Percentiles rank a stretch among this genome's conserved stretches.
These are phyloP conservation scores for Mycalesis mineus DNA, from an alignment of 2,888 invertebrate genomes.

Conservation along the genomic window DNA sequence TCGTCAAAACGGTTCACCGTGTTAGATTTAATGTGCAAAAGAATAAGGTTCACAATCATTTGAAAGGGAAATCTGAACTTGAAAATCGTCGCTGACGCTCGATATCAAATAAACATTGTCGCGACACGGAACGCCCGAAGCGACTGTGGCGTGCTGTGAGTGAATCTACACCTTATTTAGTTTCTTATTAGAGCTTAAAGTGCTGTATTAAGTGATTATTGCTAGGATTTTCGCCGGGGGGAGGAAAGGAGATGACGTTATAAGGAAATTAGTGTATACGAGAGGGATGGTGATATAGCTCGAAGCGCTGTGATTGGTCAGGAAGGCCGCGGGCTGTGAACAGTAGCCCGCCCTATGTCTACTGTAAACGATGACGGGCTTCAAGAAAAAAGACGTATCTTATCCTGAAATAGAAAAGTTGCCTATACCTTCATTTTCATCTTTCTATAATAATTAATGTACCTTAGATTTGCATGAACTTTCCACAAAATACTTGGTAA, in stretches of 20 bases:
- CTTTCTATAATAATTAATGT: too few relatives aligned
- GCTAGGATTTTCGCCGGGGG: constrained; percentile 76
- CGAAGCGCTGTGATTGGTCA: constrained; percentile 79
- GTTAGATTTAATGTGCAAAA: constrained; percentile 53
- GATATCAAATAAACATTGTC: constrained; percentile 74
- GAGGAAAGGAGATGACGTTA: constrained; percentile 59
- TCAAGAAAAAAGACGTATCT: constrained; percentile 52
- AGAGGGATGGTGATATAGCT: constrained; percentile 67
- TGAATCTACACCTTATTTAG: constrained; percentile 45
- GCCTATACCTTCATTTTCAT: too few relatives aligned
- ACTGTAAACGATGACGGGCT: constrained; percentile 69
- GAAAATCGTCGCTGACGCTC: constrained; percentile 78
- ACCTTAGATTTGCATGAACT: too few relatives aligned
- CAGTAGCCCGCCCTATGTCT: constrained; percentile 79
- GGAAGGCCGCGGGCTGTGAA: constrained; percentile 79
- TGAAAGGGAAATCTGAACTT: constrained; percentile 73
- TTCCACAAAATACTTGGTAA: too few relatives aligned
- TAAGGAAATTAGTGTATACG: constrained; percentile 43
- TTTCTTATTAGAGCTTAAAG: constrained; percentile 40
- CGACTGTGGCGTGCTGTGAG: constrained; percentile 35
- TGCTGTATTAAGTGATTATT: constrained; percentile 43
- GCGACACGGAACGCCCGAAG: constrained; percentile 58
- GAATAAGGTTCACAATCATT: constrained; percentile 66
- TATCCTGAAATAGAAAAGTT: constrained; percentile 24
- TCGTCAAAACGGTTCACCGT: constrained; percentile 49